Base-by-base conservation (phyloP, 2,113 vertebrate species). In the Platycercus adscitus region DNA sequence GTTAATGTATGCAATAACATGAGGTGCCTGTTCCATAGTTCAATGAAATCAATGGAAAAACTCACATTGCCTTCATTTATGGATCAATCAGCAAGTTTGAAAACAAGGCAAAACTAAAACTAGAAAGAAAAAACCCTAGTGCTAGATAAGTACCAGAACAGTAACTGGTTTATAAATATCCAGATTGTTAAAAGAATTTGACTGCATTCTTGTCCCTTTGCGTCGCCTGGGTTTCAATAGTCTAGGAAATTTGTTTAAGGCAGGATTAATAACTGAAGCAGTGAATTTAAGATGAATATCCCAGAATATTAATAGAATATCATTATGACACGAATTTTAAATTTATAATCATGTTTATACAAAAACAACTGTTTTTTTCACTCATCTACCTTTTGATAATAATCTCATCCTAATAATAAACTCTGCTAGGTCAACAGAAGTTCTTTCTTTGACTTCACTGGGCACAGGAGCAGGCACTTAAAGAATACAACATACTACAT, bases 341-440 rank as follows among this genome's bases (percentile, higher is more conserved):
- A 78, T 60, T 60, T 86, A 81, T 60, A 81, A 68, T 58, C 17
- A 78, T 95, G 61, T 95, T 96, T 95, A 91, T 87, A 47, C 65
- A 86, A 64, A 96, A 91, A 84, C 78, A 88, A 70, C 50, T 66
- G 56, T 21, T 46, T 64, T 75, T 81, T 82, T 55, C 68, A 66
- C 29, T 79, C 29, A 10, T 37, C 47, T 65, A 49, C 52, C 47
- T 89, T 55, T 26, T 75, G 52, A 84, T 41, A 88, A 84, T 63
- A 78, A 91, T 55, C 52, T 81, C 77, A 37, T 64, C 24, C 60
- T 65, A 91, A 84, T 56, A 78, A 92, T 60, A 87, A 94, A 81
- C 18, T 56, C n/a, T 79, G 56, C 39, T 63, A 87, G 55, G 81
- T 86, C 72, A 64, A 47, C 14, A 33, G 17, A 69, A 58, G 33